phyloP scores from a whole-genome alignment of 2,113 vertebrate species.

The Prunella fulvescens region DNA sequence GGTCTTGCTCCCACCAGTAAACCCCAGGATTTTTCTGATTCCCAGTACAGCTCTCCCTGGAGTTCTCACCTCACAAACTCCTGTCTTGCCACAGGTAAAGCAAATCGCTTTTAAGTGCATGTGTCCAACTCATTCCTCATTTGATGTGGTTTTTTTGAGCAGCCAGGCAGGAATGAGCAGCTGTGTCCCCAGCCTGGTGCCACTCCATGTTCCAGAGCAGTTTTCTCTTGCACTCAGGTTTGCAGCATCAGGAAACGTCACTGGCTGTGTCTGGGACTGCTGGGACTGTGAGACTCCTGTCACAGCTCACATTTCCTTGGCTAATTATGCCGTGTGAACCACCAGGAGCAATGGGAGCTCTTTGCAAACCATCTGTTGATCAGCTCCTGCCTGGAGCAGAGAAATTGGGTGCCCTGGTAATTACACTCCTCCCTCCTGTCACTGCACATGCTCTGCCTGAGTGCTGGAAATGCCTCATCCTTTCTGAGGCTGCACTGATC shows the following conservation, averaged over 20 bases:
- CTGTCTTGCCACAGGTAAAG: background rate
- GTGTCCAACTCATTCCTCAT: background rate
- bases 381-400: background rate
- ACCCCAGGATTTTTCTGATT: background rate
- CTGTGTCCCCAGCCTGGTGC: background rate
- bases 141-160: background rate
- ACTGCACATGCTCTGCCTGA: background rate
- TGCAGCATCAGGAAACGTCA: background rate
- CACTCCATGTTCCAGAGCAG: background rate
- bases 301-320: background rate
- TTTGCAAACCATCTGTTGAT: slow-evolving; percentile 11
- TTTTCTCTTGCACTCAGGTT: background rate
- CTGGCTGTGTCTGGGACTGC: background rate
- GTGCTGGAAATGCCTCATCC: background rate
- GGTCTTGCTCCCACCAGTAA: background rate
- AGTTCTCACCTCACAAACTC: background rate
- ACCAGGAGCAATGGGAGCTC: background rate
- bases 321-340: background rate
- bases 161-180: background rate
- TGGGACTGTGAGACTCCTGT: background rate
- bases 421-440: background rate
- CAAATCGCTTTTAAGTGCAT: background rate
- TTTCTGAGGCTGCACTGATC: background rate
- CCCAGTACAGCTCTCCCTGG: background rate
- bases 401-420: background rate